Percentiles rank a stretch among this genome's conserved stretches.
Conservation (phyloP, 2,797 vertebrate genomes). For the Falco biarmicus region DNA sequence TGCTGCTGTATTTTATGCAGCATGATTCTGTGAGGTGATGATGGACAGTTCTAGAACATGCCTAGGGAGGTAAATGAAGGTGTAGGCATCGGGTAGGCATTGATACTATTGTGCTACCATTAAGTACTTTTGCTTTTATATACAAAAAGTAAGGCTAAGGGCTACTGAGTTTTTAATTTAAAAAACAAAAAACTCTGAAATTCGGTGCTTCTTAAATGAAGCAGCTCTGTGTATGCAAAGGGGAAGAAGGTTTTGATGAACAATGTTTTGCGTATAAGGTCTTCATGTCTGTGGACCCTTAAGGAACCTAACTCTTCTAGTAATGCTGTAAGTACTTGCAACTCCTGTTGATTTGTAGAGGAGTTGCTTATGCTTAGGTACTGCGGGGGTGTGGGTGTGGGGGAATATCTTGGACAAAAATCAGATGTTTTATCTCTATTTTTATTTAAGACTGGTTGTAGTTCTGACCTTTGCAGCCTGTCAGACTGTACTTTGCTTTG, state of each 20-base stretch:
- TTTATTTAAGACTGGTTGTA: neutral
- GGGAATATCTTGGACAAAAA: neutral
- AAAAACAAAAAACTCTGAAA: neutral
- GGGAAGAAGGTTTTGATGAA: neutral
- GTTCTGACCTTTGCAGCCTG: slow-evolving; percentile 44
- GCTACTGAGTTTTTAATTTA: neutral
- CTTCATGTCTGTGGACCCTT: neutral
- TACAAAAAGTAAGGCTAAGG: neutral
- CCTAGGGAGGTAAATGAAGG: neutral
- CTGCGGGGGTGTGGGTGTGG: no score
- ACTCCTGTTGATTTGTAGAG: neutral
- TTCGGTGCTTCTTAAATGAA: neutral
- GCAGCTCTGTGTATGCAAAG: neutral
- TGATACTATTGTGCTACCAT: neutral
- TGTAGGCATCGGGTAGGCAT: neutral
- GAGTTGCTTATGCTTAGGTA: neutral
- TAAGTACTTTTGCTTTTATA: neutral
- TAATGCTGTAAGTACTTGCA: neutral
- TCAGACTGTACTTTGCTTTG: slow-evolving; percentile 38
- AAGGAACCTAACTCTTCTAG: neutral
- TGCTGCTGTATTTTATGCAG: neutral
- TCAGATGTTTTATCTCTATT: neutral
- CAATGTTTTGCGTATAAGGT: neutral
- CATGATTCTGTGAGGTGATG: neutral
- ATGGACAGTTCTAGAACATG: neutral